Evolutionary conservation across 30 jellyfish, hydroid and myxozoan species (phyloP).

Genomic region (Aurelia sp.): DNA sequence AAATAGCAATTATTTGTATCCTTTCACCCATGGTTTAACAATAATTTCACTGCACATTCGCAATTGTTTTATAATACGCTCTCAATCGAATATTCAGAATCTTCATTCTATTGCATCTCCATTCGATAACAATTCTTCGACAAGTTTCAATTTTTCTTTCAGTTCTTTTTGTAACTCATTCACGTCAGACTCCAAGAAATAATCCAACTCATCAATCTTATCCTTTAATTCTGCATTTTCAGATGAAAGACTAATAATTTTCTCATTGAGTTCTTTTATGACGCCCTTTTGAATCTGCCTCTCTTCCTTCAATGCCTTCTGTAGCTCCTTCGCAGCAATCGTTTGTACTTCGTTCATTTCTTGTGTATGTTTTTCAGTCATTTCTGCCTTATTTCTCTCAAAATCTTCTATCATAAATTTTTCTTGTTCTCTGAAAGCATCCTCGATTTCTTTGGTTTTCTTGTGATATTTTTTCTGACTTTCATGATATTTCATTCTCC

Average conservation of each 20-base stretch:
- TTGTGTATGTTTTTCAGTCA: conserved; percentile 24
- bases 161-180: conserved; percentile 43
- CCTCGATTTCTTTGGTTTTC: conserved; percentile 58
- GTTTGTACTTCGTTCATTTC: conserved; percentile 54
- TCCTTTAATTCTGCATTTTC: conserved; percentile 53
- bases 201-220: conserved; percentile 27
- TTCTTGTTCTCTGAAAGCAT: conserved; percentile 26
- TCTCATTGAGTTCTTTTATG: conserved; percentile 58
- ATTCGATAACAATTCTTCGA: conserved; percentile 25
- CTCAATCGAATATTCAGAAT: no score
- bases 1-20: no score
- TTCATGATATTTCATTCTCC: conserved; percentile 60
- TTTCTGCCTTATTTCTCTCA: conserved; percentile 44
- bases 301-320: conserved; percentile 54
- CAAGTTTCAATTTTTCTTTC: conserved; percentile 19
- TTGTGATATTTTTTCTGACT: conserved; percentile 45
- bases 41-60: no score
- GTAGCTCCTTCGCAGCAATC: conserved; percentile 69
- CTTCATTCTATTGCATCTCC: neutral
- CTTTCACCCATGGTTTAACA: no score
- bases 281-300: conserved; percentile 46
- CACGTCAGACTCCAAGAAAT: conserved; percentile 19
- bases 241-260: conserved; percentile 9
- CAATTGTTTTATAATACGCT: no score
- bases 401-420: conserved; percentile 23